These are phyloP conservation scores for Rhyacophila evoluta DNA, from an alignment of 2,888 invertebrate genomes.

Conservation along the genomic window DNA sequence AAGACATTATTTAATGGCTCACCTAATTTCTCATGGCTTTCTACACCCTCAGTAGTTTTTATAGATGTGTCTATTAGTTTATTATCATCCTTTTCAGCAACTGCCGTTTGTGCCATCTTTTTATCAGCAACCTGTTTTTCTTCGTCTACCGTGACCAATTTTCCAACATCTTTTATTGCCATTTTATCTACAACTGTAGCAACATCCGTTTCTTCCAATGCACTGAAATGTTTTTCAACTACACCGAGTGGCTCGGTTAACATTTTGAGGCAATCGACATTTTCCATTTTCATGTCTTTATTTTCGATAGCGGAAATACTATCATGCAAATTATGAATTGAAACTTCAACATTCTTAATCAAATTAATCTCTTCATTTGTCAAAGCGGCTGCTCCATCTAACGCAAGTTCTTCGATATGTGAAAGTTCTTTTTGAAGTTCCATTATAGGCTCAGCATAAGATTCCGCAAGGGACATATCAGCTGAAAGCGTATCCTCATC, in stretches of 20 bases:
- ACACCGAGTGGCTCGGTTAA: constrained; percentile 57
- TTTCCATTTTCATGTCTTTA: constrained; percentile 7
- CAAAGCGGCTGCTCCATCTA: constrained; percentile 56
- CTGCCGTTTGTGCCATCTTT: background rate
- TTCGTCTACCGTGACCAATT: background rate
- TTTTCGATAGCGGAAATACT: constrained; percentile 61
- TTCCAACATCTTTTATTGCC: background rate
- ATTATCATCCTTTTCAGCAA: background rate
- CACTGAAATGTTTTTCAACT: constrained; percentile 58
- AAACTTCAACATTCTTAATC: constrained; percentile 61
- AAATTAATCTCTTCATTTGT: constrained; percentile 60
- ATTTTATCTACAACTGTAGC: background rate
- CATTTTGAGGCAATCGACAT: constrained; percentile 42
- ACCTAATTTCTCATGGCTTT: background rate
- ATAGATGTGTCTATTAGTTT: background rate
- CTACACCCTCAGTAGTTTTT: background rate
- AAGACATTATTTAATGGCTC: background rate
- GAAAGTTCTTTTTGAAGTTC: constrained; percentile 63
- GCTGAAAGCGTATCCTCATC: constrained; percentile 61
- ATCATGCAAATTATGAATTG: constrained; percentile 62
- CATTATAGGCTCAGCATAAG: constrained; percentile 61
- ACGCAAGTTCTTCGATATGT: constrained; percentile 58
- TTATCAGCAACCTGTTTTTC: background rate
- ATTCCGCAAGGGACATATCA: constrained; percentile 62
- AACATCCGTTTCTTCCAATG: background rate